A percentile compares a stretch with the other conserved stretches of the same genome.
Evolutionary conservation across 2,113 vertebrate genomes (phyloP).

Genomic region (Glaucomys volans): DNA sequence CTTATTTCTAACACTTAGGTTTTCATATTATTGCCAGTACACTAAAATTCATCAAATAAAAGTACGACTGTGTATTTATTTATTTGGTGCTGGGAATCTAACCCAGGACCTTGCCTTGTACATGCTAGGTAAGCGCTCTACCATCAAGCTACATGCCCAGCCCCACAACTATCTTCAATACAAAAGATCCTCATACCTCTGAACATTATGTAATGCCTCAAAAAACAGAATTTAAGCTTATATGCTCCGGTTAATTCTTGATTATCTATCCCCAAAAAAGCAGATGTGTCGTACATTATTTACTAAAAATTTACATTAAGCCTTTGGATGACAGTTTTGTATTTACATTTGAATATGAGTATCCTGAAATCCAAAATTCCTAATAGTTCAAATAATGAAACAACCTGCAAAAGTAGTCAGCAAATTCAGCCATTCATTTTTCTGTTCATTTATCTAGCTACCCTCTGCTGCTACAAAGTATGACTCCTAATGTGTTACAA

Average conservation of each 20-base stretch:
- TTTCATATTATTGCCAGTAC: background rate
- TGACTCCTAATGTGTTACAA: background rate
- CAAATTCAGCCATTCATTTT: background rate
- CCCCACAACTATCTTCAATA: background rate
- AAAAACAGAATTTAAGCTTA: constrained; percentile 62
- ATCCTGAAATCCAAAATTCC: constrained; percentile 36
- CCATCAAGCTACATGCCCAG: too few relatives aligned
- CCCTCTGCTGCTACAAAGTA: background rate
- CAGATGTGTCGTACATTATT: background rate
- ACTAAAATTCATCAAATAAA: constrained; percentile 34
- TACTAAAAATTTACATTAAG: constrained; percentile 56
- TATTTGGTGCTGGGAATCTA: too few relatives aligned
- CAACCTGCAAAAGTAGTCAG: background rate
- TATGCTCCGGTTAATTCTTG: constrained; percentile 39
- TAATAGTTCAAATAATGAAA: constrained; percentile 59
- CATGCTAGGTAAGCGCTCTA: too few relatives aligned
- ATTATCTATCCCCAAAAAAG: background rate
- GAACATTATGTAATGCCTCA: constrained; percentile 46
- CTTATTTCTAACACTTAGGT: background rate
- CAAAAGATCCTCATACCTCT: background rate
- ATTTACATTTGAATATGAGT: constrained; percentile 51
- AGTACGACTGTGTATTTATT: background rate
- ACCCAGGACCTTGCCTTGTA: too few relatives aligned
- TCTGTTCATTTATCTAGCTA: constrained; percentile 25
- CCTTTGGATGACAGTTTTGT: background rate